phyloP scores from a whole-genome alignment of 1,140 invertebrate species.

The Drosophila ogumai region DNA sequence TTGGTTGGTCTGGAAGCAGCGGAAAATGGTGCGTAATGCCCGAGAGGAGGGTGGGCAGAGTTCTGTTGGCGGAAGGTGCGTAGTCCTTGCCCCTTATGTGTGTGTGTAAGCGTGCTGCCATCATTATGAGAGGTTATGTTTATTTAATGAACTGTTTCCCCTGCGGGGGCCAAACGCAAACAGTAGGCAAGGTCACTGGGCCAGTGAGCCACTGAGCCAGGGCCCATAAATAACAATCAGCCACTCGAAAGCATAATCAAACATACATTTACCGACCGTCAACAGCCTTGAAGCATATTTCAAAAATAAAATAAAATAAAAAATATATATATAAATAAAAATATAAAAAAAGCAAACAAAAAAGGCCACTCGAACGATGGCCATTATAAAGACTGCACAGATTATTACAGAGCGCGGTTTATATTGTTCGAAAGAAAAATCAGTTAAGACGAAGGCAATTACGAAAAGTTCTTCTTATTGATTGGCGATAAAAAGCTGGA shows the following conservation, averaged over 20 bases:
- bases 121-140: slow-evolving; percentile 76
- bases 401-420: background rate
- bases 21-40: background rate
- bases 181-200: slow-evolving; percentile 36
- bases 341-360: background rate
- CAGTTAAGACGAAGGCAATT: slow-evolving; percentile 21
- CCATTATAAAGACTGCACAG: slow-evolving; percentile 25
- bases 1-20: background rate
- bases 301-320: slow-evolving; percentile 1
- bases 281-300: slow-evolving; percentile 4
- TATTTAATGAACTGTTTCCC: slow-evolving; percentile 68
- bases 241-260: slow-evolving; percentile 45
- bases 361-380: slow-evolving; percentile 4
- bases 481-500: slow-evolving; percentile 29
- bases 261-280: slow-evolving; percentile 24
- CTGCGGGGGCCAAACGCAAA: slow-evolving; percentile 12
- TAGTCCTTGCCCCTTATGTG: slow-evolving; percentile 4
- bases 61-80: slow-evolving; percentile 5
- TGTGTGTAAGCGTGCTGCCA: slow-evolving; percentile 31
- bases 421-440: slow-evolving; percentile 16
- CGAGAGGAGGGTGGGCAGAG: background rate
- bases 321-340: no score
- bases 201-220: background rate
- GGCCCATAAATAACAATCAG: slow-evolving; percentile 43
- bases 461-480: slow-evolving; percentile 31